Conservation (phyloP, 2,113 vertebrate species). For the Trochalopteron elliotii region DNA sequence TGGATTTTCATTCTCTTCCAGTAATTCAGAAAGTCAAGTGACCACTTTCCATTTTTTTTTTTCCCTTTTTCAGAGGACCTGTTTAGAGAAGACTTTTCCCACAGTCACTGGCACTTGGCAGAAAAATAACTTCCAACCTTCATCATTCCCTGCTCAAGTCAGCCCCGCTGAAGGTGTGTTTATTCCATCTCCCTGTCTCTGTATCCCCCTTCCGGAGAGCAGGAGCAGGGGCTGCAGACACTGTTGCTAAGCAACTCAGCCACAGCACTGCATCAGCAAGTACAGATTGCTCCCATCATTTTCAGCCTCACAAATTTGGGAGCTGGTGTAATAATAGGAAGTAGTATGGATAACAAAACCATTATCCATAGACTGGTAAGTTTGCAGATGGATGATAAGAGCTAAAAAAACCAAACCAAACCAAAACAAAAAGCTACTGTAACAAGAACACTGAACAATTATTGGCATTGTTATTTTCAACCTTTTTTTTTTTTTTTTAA, state of each 20-base stretch:
- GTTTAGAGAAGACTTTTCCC: slow-evolving; percentile 28
- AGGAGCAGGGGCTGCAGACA: slow-evolving; percentile 43
- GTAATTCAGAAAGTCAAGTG: neutral
- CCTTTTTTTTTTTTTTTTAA: neutral
- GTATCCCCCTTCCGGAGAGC: slow-evolving; percentile 72
- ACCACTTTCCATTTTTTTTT: neutral
- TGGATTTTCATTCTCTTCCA: neutral
- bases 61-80: neutral
- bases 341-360: slow-evolving; percentile 4
- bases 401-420: neutral
- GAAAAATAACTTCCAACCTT: slow-evolving; percentile 28
- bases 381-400: neutral
- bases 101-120: slow-evolving; percentile 44
- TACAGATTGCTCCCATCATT: slow-evolving; percentile 66
- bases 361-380: neutral
- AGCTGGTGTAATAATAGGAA: slow-evolving; percentile 4
- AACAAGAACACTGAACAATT: neutral
- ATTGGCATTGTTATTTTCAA: neutral
- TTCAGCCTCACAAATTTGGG: slow-evolving; percentile 63
- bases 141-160: neutral
- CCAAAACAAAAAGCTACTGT: neutral
- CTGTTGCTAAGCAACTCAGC: slow-evolving; percentile 76
- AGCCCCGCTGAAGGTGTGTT: slow-evolving; percentile 12
- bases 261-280: slow-evolving; percentile 63
- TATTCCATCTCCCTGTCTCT: slow-evolving; percentile 71